Evolutionary conservation across 2,113 vertebrate genomes (phyloP).

Genomic region (Myotis davidii): DNA sequence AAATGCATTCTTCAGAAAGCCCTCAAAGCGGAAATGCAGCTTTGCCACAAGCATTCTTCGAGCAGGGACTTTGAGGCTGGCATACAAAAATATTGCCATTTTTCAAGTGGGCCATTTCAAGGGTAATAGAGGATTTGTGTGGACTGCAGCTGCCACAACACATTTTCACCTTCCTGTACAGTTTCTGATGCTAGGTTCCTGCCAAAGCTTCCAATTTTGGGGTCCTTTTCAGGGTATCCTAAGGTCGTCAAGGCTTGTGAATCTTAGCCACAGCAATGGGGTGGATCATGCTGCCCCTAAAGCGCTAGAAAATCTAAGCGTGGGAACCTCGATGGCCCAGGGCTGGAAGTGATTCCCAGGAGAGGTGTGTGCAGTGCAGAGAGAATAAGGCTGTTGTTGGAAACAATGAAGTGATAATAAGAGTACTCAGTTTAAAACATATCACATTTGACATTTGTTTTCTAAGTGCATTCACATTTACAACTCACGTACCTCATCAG

Average conservation of each 20-base stretch:
- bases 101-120: slow-evolving; percentile 71
- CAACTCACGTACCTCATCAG: not conserved
- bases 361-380: not conserved
- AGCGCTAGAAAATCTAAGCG: not conserved
- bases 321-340: not conserved
- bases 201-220: not conserved
- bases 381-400: not conserved
- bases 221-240: not conserved
- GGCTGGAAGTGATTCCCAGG: not conserved
- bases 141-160: not conserved
- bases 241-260: not conserved
- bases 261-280: not conserved
- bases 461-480: not conserved
- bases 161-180: not conserved
- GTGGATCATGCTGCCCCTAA: not conserved
- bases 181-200: not conserved
- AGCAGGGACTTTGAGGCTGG: slow-evolving; percentile 75
- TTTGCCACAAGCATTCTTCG: slow-evolving; percentile 76
- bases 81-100: slow-evolving; percentile 73
- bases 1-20: slow-evolving; percentile 80
- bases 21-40: slow-evolving; percentile 80
- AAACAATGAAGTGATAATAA: not conserved
- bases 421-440: not conserved
- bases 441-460: not conserved
- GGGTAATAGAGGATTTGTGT: slow-evolving; percentile 71